These are phyloP conservation scores for Maconellicoccus hirsutus DNA, from an alignment of 1,140 invertebrate species.

Conservation along the genomic window DNA sequence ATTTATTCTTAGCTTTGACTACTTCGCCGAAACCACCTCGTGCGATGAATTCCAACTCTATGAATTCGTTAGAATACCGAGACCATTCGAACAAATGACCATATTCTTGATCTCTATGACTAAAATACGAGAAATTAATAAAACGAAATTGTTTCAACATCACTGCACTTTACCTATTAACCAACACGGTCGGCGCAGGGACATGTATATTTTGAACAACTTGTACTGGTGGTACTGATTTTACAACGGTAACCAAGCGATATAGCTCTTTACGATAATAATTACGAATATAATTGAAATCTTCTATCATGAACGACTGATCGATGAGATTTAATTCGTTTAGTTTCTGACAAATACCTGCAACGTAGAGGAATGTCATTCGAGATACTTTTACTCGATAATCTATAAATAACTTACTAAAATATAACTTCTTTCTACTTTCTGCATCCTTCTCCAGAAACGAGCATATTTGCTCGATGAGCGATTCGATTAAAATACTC, in stretches of 20 bases:
- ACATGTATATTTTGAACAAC: not conserved
- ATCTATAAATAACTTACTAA: slow-evolving; percentile 32
- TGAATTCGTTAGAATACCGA: slow-evolving; percentile 60
- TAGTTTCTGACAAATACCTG: slow-evolving; percentile 49
- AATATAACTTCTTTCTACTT: slow-evolving; percentile 45
- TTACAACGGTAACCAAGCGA: slow-evolving; percentile 44
- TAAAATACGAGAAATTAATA: slow-evolving; percentile 15
- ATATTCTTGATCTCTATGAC: slow-evolving; percentile 17
- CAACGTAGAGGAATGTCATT: not conserved
- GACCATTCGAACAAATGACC: slow-evolving; percentile 40
- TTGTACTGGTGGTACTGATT: slow-evolving; percentile 24
- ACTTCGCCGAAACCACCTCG: slow-evolving; percentile 62
- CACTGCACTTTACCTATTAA: slow-evolving; percentile 19
- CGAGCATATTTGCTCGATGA: slow-evolving; percentile 48
- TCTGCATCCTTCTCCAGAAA: slow-evolving; percentile 44
- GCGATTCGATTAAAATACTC: slow-evolving; percentile 48
- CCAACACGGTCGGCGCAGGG: not conserved
- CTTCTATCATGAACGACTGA: slow-evolving; percentile 47
- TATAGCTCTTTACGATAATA: slow-evolving; percentile 50
- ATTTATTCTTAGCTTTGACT: slow-evolving; percentile 48
- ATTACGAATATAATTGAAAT: slow-evolving; percentile 50
- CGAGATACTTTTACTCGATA: not conserved
- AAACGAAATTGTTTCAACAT: no score
- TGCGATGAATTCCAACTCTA: slow-evolving; percentile 57
- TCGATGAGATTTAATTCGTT: slow-evolving; percentile 53